Conservation (phyloP, 2,797 vertebrate genomes). For the Chromis chromis region DNA sequence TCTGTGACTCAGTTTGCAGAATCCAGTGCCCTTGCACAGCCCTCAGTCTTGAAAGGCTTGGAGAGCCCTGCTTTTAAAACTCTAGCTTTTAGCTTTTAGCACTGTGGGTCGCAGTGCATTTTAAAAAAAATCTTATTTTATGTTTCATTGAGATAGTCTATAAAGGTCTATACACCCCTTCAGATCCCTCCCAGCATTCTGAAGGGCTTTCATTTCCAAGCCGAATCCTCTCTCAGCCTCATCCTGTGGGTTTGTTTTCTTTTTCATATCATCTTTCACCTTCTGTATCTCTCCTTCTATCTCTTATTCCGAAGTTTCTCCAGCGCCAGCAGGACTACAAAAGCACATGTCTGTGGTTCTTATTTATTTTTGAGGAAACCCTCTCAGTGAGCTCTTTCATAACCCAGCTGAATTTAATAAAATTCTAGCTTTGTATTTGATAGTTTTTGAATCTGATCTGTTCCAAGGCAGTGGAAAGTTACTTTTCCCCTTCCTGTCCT, state of each 20-base stretch:
- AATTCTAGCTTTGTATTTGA: neutral
- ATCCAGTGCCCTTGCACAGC: neutral
- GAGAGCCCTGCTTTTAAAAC: slow-evolving; percentile 23
- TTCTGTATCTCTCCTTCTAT: neutral
- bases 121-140: slow-evolving; percentile 2
- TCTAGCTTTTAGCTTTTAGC: slow-evolving; percentile 26
- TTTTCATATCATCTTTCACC: slow-evolving; percentile 1
- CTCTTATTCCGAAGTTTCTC: neutral
- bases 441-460: neutral
- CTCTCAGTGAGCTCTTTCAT: slow-evolving; percentile 6
- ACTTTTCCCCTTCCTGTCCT: neutral
- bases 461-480: neutral
- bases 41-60: slow-evolving; percentile 9
- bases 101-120: neutral
- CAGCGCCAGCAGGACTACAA: neutral
- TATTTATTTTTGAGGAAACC: slow-evolving; percentile 16
- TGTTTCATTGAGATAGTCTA: slow-evolving; percentile 28
- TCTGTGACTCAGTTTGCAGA: neutral
- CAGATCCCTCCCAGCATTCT: neutral
- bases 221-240: slow-evolving; percentile 6
- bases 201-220: slow-evolving; percentile 24
- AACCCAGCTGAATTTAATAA: slow-evolving; percentile 5
- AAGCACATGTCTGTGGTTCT: slow-evolving; percentile 2
- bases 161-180: slow-evolving; percentile 17
- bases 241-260: slow-evolving; percentile 7